These are phyloP conservation scores for Salvelinus sp. DNA, from an alignment of 2,113 vertebrate species.

Conservation along the genomic window DNA sequence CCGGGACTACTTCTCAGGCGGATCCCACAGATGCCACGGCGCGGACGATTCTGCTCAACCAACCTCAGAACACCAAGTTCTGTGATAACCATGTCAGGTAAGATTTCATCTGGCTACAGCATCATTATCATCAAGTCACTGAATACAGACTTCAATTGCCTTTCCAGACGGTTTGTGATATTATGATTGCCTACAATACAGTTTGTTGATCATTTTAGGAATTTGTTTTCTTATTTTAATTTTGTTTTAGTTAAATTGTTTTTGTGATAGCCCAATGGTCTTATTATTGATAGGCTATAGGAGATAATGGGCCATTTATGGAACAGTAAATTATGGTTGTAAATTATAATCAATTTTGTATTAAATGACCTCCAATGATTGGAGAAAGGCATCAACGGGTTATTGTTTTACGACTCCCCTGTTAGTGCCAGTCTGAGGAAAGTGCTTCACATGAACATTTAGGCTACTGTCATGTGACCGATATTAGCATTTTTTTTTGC, in stretches of 20 bases:
- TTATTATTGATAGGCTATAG: too few relatives aligned
- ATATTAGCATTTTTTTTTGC: too few relatives aligned
- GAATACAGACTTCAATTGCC: not conserved
- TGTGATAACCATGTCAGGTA: constrained; percentile 97
- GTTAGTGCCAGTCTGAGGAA: constrained; percentile 7
- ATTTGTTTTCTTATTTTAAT: not conserved
- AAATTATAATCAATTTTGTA: not conserved
- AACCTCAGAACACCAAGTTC: constrained; percentile 89
- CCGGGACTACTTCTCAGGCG: constrained; percentile 91
- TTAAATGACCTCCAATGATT: not conserved
- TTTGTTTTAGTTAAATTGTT: not conserved
- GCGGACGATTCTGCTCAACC: constrained; percentile 92
- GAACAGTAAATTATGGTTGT: too few relatives aligned
- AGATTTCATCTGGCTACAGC: constrained; percentile 11
- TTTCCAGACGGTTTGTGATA: not conserved
- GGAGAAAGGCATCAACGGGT: constrained; percentile 18
- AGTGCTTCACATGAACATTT: constrained; percentile 8
- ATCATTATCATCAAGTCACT: not conserved
- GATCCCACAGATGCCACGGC: constrained; percentile 87
- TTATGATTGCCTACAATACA: too few relatives aligned
- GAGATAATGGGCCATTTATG: too few relatives aligned
- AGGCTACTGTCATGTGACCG: too few relatives aligned
- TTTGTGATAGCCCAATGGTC: not conserved
- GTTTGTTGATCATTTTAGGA: too few relatives aligned
- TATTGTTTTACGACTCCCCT: not conserved